phyloP scores from a whole-genome alignment of 2,888 invertebrate genomes.

The Gymnocheta viridis region DNA sequence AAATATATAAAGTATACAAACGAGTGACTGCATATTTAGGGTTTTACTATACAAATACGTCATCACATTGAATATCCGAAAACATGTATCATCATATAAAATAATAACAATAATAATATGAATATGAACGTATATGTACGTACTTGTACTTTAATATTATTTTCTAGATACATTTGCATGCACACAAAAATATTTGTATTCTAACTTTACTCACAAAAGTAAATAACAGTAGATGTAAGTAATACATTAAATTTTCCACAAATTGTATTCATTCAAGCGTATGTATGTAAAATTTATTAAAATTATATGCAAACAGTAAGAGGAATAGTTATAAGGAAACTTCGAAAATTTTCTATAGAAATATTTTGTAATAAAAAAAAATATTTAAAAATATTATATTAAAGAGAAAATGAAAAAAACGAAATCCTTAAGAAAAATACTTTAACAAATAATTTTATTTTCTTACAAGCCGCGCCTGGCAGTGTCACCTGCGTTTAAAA shows the following conservation, averaged over 20 bases:
- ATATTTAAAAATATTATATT: neutral
- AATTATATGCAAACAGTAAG: conserved; percentile 2
- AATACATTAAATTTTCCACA: conserved; percentile 60
- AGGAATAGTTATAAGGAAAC: conserved; percentile 7
- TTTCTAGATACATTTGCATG: conserved; percentile 11
- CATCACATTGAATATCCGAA: conserved; percentile 36
- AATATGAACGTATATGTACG: neutral
- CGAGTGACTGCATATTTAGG: neutral
- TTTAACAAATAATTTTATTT: no score
- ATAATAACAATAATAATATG: conserved; percentile 44
- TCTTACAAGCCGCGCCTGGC: no score
- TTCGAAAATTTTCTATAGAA: neutral
- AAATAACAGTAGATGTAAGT: conserved; percentile 38
- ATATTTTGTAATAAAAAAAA: no score
- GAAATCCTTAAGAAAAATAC: no score
- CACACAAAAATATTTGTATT: neutral
- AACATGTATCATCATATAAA: conserved; percentile 44
- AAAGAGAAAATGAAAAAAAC: no score
- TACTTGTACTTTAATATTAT: neutral
- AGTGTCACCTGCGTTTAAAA: no score
- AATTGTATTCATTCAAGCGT: conserved; percentile 58
- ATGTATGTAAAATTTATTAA: conserved; percentile 37
- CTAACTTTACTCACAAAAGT: neutral
- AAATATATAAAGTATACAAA: neutral
- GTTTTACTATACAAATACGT: neutral